Base-by-base conservation (phyloP, 2,113 vertebrate species). In the Nothobranchius kuhntae region DNA sequence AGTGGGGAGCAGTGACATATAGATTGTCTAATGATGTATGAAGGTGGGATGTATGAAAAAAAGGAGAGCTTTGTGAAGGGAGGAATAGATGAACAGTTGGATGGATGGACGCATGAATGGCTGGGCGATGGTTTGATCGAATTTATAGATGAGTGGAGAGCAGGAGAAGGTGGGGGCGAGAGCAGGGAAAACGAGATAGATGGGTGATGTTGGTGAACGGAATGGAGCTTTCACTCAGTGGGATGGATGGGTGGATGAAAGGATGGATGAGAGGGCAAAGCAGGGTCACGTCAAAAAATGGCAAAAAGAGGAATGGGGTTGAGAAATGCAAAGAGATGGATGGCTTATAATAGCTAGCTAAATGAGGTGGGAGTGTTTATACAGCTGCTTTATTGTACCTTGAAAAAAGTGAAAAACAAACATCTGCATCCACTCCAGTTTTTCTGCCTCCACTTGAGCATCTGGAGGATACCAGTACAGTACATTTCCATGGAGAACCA, bases 21-120 rank as follows among this genome's bases (percentile, higher is more conserved):
- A 68, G 78, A 81, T 85, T 58, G 40, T 47, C 61, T 79, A 83
- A 86, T 74, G 86, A 87, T 76, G 79, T 81, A 74, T 86, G 88
- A 88, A 85, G 86, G 77, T 84, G 82, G 79, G 54, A 68, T 17
- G 35, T 24, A 38, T 67, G 61, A 69, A 77, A 61, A 57, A 51
- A 54, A 44, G 13, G 46, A 45, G 26, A 14, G 2, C 53, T 73
- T 75, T 68, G 73, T 14, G 3, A 54, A 61, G 54, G 65, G 46
- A 62, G 53, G 60, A 71, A 45, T 21, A 24, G 78, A 72, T 58
- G 81, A 55, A 65, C 45, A 56, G 77, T 75, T 87, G 69, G 66
- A 81, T 67, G 52, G 69, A 83, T 68, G 67, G 52, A 69, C 52
- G 64, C 45, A 66, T 60, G 65, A 38, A 57, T 58, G 69, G 56